These are phyloP conservation scores for Diarsia mendica DNA, from an alignment of 2,888 invertebrate species.

Conservation along the genomic window DNA sequence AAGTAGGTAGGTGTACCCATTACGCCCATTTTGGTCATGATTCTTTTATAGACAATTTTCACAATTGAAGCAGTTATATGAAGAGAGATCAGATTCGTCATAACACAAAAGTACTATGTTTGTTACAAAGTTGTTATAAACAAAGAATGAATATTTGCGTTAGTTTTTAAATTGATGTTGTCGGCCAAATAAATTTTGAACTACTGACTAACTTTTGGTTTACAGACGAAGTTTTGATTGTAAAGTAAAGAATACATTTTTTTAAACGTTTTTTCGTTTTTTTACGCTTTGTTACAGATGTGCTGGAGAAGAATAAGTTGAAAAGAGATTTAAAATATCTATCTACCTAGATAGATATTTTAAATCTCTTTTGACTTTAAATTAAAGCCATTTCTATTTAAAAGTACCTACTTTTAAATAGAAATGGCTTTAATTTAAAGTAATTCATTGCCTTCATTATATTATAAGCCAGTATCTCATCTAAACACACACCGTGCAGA, in stretches of 20 bases:
- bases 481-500: neutral
- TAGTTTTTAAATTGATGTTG: conserved; percentile 31
- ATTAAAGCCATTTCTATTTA: too few species aligned
- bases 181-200: conserved; percentile 32
- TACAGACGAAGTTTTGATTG: conserved; percentile 40
- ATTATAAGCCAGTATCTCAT: neutral
- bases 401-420: too few species aligned
- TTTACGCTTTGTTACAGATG: neutral
- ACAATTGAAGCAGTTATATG: neutral
- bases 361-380: too few species aligned
- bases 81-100: neutral
- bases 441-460: neutral
- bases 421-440: neutral
- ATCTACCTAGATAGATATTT: neutral
- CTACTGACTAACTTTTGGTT: conserved; percentile 31
- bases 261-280: neutral
- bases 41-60: neutral
- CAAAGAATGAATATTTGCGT: conserved; percentile 15
- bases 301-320: conserved; percentile 7
- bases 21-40: neutral
- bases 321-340: conserved; percentile 5
- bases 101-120: conserved; percentile 17
- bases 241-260: neutral
- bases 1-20: neutral
- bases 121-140: conserved; percentile 19